phyloP scores from a whole-genome alignment of 1,140 invertebrate species.

The Bombus pyrosoma region DNA sequence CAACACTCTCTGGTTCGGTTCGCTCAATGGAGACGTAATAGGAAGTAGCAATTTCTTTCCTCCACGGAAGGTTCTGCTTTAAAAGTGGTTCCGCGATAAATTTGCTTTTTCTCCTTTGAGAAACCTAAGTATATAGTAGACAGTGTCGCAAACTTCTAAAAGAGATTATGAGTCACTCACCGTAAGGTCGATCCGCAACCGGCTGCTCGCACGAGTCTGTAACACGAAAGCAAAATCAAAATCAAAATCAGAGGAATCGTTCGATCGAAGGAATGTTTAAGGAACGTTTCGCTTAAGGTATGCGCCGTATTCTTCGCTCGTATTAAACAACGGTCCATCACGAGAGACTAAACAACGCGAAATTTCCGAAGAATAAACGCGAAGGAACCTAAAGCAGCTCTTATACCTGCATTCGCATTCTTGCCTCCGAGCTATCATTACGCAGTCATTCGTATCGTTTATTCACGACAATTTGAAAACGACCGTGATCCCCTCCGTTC shows the following conservation, averaged over 20 bases:
- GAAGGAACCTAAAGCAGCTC: not conserved
- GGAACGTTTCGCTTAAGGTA: too few species aligned
- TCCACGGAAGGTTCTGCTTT: conserved; percentile 37
- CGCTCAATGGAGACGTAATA: conserved; percentile 55
- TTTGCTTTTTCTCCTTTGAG: conserved; percentile 13
- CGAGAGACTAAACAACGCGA: too few species aligned
- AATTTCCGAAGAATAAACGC: not conserved
- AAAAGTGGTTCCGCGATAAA: conserved; percentile 44
- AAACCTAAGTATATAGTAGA: too few species aligned
- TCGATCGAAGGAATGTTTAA: not conserved
- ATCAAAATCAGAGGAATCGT: not conserved
- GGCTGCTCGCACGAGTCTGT: conserved; percentile 77
- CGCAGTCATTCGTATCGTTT: conserved; percentile 38
- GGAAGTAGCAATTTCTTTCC: conserved; percentile 42
- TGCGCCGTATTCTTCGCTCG: too few species aligned
- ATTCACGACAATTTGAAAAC: conserved; percentile 46
- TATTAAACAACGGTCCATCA: too few species aligned
- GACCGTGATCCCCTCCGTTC: conserved; percentile 37
- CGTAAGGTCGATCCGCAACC: conserved; percentile 76
- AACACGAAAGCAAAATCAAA: conserved; percentile 63
- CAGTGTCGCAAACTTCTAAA: conserved; percentile 36
- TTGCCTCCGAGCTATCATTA: conserved; percentile 44
- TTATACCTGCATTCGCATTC: conserved; percentile 48
- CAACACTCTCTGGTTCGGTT: conserved; percentile 8
- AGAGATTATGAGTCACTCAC: conserved; percentile 72